Percentiles rank a stretch among this genome's conserved stretches.
Conservation (phyloP, 2,797 vertebrate genomes). For the Crenichthys baileyi region DNA sequence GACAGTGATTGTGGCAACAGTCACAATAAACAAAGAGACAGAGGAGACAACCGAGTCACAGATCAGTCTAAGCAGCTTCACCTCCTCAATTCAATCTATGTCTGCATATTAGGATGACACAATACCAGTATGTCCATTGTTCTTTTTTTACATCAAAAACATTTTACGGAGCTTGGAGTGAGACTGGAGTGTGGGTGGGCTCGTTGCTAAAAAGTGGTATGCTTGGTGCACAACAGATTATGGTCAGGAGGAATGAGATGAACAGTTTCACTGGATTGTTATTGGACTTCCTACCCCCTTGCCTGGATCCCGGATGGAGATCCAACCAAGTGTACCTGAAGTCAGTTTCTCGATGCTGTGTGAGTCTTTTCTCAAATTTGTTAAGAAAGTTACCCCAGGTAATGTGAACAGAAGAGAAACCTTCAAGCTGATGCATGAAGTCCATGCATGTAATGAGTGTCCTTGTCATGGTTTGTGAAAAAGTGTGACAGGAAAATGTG, state of each 20-base stretch:
- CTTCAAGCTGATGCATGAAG: neutral
- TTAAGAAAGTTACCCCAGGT: neutral
- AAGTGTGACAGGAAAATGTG: too few relatives aligned
- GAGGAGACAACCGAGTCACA: constrained; percentile 30
- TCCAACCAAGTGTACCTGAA: neutral
- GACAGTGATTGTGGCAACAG: constrained; percentile 47
- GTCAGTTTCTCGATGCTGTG: neutral
- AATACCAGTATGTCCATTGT: neutral
- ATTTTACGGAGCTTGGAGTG: neutral
- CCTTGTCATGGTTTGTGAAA: neutral
- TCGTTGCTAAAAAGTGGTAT: too few relatives aligned
- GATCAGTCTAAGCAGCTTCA: constrained; percentile 16
- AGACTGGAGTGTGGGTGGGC: neutral
- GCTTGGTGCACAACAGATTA: neutral
- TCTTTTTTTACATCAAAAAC: too few relatives aligned
- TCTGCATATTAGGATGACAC: neutral
- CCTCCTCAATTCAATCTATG: neutral
- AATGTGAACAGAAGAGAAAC: neutral
- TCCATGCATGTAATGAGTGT: neutral
- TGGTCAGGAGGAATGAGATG: neutral
- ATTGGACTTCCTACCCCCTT: neutral
- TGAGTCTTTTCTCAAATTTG: neutral
- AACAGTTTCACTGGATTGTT: neutral
- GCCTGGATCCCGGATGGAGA: neutral
- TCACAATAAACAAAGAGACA: constrained; percentile 13